Percentiles rank a stretch among this genome's conserved stretches.
Conservation (phyloP, 2,113 vertebrate genomes). For the mouse (Mus musculus) region DNA sequence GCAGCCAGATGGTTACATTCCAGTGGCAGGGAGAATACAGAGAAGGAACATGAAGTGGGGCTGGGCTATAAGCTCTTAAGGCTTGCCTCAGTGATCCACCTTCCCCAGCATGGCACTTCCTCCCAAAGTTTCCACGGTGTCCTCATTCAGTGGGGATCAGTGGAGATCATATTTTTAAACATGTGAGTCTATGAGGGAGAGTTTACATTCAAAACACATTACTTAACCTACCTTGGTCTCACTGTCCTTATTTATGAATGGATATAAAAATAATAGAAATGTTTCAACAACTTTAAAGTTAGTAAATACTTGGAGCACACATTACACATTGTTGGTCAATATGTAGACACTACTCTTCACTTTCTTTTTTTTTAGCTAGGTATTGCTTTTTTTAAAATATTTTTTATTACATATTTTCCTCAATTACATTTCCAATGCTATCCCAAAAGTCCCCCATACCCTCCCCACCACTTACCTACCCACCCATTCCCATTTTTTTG, state of each 20-base stretch:
- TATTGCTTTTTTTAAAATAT: too few species aligned
- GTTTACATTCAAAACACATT: neutral
- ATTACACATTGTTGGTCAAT: neutral
- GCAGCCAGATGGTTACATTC: neutral
- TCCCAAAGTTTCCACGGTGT: neutral
- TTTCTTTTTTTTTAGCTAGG: neutral
- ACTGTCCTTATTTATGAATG: neutral
- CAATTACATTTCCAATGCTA: too few species aligned
- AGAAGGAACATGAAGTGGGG: neutral
- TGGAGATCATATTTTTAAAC: neutral
- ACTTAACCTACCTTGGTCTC: neutral
- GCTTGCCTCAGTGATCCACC: neutral
- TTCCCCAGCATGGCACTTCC: too few species aligned
- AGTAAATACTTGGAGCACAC: neutral
- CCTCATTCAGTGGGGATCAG: neutral
- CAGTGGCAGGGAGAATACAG: neutral
- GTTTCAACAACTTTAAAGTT: neutral
- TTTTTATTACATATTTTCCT: too few species aligned
- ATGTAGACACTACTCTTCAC: neutral
- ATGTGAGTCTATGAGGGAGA: neutral
- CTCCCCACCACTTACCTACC: too few species aligned
- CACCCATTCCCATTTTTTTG: too few species aligned
- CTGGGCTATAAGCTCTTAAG: neutral
- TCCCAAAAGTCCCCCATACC: too few species aligned
- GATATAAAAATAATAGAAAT: neutral